Base-by-base conservation (phyloP, 2,113 vertebrate species). In the Bubalus kerabau region DNA sequence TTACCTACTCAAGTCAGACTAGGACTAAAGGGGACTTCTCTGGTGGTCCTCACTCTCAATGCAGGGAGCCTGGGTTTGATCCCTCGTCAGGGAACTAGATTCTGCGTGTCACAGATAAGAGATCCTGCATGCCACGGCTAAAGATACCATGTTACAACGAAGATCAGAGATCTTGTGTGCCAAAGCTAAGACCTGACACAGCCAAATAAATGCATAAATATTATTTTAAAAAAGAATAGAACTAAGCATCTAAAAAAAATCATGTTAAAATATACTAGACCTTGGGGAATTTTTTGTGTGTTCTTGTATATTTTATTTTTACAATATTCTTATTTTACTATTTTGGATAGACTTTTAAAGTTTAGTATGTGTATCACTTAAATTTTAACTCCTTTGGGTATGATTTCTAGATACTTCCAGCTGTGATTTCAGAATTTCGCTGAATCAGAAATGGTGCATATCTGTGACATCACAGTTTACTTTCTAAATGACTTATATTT, bases 401-500 rank as follows among this genome's bases (percentile, higher is more conserved):
- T 46, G 28, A 57, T 59, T n/a, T 56, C 71, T 14, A 0, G 24
- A 1, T 32, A 32, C 7, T 90, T 95, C 74, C 21, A 48, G 4
- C n/a, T 90, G 0, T 64, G 50, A 28, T 74, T 36, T 46, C 12
- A 94, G 81, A 48, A 62, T 90, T 92, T 94, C 8, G 9, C 11
- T 11, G 36, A 81, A 52, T 88, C 59, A 52, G 36, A 82, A 54
- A 60, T 94, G 71, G 23, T 52, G 13, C n/a, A 24, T n/a, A 43
- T 80, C 14, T 56, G 0, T 71, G 82, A 74, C 17, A 36, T 60
- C 26, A 80, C 4, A 60, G n/a, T 80, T 90, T 87, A 56, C 60
- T 95, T 60, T 95, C 28, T 84, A 57, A 95, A 52, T 86, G 82
- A 82, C 23, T 89, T 87, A 14, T 43, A 78, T 98, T 84, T 90